Evolutionary conservation across 2,797 vertebrate genomes (phyloP), one percentile per base, ranked within the genome.

Genomic region (Ctenopoma kingsleyae): DNA sequence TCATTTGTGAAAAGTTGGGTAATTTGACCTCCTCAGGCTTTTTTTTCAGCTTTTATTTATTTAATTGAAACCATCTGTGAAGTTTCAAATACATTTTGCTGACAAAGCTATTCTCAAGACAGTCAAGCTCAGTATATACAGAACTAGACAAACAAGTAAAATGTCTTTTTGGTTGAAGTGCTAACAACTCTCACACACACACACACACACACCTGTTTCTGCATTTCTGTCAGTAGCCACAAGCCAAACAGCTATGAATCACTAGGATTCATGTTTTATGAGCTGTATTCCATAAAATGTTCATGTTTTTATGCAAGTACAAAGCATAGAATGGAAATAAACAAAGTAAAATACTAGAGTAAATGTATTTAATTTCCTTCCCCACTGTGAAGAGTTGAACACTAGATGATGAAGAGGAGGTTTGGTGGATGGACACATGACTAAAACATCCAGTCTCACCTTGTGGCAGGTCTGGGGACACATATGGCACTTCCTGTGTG

Each of bases 391-490:
- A 20, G 19, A 27, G 36, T 4, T 35, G 15, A 41, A 17, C 3
- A 9, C 2, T 15, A 6, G 15, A n/a, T 23, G 38, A 8, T 20
- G 30, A 3, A 38, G 53, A 48, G 85, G 92, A 87, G 91, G 89
- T 90, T 89, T 89, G 90, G 40, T 27, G 38, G 13, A 67, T 91
- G 94, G 78, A 51, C 74, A 84, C 71, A 67, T 91, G 94, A 93
- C 87, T 90, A 30, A 64, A 12, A 11, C 17, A 13, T 16, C 2
- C 1, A 16, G 43, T 80, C 92, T 96, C 74, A 99, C 98, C 98
- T 95, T 97, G 95, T 60, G 98, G 98, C 91, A 99, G 95, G 66
- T 98, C 95, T 0, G 95, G 94, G 0, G 97, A 97, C 76, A 98
- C 87, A 64, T 97, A 97, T 35, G 96, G 96, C 74, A 96, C 95